Percentiles rank a stretch among this genome's conserved stretches.
Conservation (phyloP, 2,797 vertebrate species). For the Trichosurus vulpecula region DNA sequence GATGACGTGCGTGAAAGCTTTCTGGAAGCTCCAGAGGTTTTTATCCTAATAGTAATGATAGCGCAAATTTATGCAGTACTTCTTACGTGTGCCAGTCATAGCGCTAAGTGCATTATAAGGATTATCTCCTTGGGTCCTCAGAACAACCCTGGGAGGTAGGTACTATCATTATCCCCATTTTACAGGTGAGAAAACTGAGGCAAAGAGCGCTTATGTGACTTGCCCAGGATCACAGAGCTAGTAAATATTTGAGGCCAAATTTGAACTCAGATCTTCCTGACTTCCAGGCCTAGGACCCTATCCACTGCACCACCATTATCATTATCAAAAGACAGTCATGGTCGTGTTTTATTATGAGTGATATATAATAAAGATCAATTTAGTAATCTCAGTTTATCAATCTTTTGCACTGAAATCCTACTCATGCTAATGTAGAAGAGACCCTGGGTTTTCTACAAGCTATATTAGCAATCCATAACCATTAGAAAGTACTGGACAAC, state of each 20-base stretch:
- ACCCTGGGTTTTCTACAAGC: background rate
- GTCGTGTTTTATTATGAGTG: background rate
- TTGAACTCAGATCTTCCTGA: background rate
- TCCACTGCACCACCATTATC: background rate
- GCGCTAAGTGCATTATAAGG: background rate
- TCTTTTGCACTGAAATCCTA: background rate
- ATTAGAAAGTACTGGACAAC: background rate
- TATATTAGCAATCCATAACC: background rate
- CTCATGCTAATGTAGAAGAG: background rate
- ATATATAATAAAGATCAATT: background rate
- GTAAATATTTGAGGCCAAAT: background rate
- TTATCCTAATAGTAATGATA: background rate
- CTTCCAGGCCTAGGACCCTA: background rate
- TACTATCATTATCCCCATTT: background rate
- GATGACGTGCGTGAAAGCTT: background rate
- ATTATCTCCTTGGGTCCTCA: background rate
- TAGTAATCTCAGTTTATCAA: background rate
- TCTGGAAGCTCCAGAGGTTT: background rate
- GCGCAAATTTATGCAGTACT: background rate
- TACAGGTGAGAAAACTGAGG: background rate
- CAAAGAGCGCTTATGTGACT: background rate
- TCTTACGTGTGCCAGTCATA: background rate
- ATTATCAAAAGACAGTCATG: background rate
- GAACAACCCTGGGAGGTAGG: background rate
- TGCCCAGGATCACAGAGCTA: background rate